phyloP scores from a whole-genome alignment of 1,140 invertebrate genomes.

The Pogonognathellus flavescens region DNA sequence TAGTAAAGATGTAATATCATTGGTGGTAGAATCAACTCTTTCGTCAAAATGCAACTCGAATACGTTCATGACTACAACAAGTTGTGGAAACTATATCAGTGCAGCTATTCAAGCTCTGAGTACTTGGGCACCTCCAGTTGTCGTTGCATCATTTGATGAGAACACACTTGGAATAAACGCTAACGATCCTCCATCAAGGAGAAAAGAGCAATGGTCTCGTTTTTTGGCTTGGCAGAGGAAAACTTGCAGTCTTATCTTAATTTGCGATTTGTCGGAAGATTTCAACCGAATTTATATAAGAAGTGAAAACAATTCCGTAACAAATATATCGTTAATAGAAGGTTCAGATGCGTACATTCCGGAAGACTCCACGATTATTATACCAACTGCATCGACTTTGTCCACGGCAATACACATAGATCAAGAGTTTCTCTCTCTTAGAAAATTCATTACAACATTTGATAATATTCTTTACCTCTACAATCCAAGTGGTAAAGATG shows the following conservation, averaged over 20 bases:
- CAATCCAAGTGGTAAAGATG: background rate
- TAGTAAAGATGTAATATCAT: slow-evolving; percentile 54
- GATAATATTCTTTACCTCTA: slow-evolving; percentile 51
- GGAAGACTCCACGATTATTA: background rate
- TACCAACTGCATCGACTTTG: background rate
- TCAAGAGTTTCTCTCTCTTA: slow-evolving; percentile 26
- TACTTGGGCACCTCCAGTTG: slow-evolving; percentile 53
- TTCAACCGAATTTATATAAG: background rate
- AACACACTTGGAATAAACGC: background rate
- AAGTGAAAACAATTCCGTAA: background rate
- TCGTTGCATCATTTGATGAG: slow-evolving; percentile 47
- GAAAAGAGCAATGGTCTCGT: slow-evolving; percentile 40
- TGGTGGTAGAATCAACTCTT: slow-evolving; percentile 54
- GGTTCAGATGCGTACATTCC: too few species aligned
- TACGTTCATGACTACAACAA: slow-evolving; percentile 48
- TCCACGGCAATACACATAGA: background rate
- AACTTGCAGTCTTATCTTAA: slow-evolving; percentile 52
- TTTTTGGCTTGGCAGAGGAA: slow-evolving; percentile 47
- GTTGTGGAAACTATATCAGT: slow-evolving; percentile 53
- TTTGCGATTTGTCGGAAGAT: slow-evolving; percentile 39
- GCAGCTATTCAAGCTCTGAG: slow-evolving; percentile 2
- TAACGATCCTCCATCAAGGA: background rate
- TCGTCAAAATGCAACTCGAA: slow-evolving; percentile 56
- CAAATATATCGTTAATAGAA: background rate
- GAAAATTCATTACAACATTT: slow-evolving; percentile 46